Percentiles rank a stretch among this genome's conserved stretches.
phyloP scores from a whole-genome alignment of 2,113 vertebrate species.

The Apteryx mantelli region DNA sequence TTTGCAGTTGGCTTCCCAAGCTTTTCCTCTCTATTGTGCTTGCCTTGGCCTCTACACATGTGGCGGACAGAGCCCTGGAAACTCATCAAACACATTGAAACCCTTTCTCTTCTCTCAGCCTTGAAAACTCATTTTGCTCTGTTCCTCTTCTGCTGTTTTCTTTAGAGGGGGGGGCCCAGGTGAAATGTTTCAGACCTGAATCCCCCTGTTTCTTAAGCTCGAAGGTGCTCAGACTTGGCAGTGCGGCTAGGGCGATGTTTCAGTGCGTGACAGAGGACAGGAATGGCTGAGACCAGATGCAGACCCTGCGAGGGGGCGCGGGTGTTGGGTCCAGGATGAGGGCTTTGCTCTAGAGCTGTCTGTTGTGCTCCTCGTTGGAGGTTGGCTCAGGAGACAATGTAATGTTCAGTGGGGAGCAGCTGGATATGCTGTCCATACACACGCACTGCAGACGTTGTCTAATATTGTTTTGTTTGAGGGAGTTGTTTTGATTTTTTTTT shows the following conservation, averaged over 20 bases:
- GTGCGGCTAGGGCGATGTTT: not conserved
- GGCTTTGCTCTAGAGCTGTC: not conserved
- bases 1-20: not conserved
- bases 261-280: not conserved
- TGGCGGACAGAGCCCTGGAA: constrained; percentile 6
- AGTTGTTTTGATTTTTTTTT: constrained; percentile 3
- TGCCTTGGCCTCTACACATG: not conserved
- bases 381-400: not conserved
- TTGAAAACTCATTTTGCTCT: not conserved
- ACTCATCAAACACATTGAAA: not conserved
- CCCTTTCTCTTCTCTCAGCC: not conserved
- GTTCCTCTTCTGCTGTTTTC: not conserved
- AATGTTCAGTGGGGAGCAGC: not conserved
- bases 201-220: not conserved
- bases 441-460: not conserved
- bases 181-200: not conserved
- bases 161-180: not conserved
- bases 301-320: not conserved
- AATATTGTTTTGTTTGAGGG: not conserved
- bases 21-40: not conserved
- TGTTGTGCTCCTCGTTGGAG: not conserved
- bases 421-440: not conserved
- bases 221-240: not conserved
- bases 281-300: not conserved
- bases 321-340: not conserved